phyloP scores from a whole-genome alignment of 92 coral and sea anemone species.

The Bergia sp. region DNA sequence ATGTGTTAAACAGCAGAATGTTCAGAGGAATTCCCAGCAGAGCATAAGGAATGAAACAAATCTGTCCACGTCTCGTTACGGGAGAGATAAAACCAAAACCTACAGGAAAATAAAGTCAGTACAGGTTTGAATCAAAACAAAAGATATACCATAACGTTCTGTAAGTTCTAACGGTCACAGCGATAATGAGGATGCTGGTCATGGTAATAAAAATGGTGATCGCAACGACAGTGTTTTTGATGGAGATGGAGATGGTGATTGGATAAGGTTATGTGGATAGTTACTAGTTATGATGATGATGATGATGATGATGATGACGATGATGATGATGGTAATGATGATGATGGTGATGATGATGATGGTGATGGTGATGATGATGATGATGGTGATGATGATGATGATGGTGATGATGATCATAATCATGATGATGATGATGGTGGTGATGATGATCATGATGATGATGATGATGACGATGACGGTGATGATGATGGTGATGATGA shows the following conservation, averaged over 20 bases:
- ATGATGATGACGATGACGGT: neutral
- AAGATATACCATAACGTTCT: no score
- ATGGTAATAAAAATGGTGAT: neutral
- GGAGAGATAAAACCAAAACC: slow-evolving; percentile 69
- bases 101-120: slow-evolving; percentile 5
- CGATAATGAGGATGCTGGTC: neutral
- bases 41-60: slow-evolving; percentile 64
- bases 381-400: no score
- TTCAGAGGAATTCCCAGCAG: slow-evolving; percentile 66
- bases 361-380: neutral
- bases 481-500: no score
- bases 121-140: neutral
- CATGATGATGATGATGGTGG: neutral
- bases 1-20: slow-evolving; percentile 64
- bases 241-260: no score
- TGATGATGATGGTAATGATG: no score
- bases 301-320: no score
- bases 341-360: neutral
- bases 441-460: neutral
- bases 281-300: neutral
- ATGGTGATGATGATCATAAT: neutral
- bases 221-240: neutral
- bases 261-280: no score
- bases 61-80: slow-evolving; percentile 57
- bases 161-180: neutral